These are phyloP conservation scores for Drosophila ercepeae DNA, from an alignment of 1,140 invertebrate genomes.

Conservation along the genomic window DNA sequence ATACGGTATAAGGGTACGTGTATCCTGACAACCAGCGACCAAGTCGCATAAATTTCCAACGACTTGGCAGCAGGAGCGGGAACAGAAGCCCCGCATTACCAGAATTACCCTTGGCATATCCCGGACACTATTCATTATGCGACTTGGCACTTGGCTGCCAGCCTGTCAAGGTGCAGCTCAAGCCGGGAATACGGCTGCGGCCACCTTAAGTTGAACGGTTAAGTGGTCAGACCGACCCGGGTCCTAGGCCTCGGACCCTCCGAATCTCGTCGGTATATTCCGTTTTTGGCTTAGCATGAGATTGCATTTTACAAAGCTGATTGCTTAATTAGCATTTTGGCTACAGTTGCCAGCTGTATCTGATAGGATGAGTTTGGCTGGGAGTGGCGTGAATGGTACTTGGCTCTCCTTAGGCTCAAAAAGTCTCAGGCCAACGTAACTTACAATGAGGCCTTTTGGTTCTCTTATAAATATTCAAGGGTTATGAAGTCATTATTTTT, in stretches of 20 bases:
- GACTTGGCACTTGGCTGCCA: slow-evolving; percentile 68
- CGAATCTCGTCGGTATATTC: slow-evolving; percentile 15
- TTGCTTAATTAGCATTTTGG: slow-evolving; percentile 41
- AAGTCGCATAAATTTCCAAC: slow-evolving; percentile 56
- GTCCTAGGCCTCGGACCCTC: neutral
- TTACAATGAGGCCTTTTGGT: neutral
- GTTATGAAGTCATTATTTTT: too few species aligned
- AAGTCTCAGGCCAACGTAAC: neutral
- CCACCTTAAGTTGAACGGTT: slow-evolving; percentile 42
- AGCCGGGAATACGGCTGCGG: slow-evolving; percentile 28
- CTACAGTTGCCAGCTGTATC: neutral
- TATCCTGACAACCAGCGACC: slow-evolving; percentile 34
- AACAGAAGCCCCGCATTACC: slow-evolving; percentile 41
- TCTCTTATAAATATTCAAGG: neutral
- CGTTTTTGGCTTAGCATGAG: slow-evolving; percentile 6
- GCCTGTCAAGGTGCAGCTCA: slow-evolving; percentile 50
- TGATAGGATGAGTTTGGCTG: neutral
- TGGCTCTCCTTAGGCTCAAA: neutral
- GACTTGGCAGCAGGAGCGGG: slow-evolving; percentile 34
- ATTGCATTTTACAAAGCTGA: slow-evolving; percentile 37
- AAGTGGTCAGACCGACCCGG: slow-evolving; percentile 27
- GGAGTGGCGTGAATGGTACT: neutral
- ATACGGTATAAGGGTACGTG: slow-evolving; percentile 12
- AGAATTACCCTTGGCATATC: slow-evolving; percentile 51
- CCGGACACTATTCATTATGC: slow-evolving; percentile 67